These are phyloP conservation scores for Spodoptera picta DNA, from an alignment of 2,888 invertebrate species.

Conservation along the genomic window DNA sequence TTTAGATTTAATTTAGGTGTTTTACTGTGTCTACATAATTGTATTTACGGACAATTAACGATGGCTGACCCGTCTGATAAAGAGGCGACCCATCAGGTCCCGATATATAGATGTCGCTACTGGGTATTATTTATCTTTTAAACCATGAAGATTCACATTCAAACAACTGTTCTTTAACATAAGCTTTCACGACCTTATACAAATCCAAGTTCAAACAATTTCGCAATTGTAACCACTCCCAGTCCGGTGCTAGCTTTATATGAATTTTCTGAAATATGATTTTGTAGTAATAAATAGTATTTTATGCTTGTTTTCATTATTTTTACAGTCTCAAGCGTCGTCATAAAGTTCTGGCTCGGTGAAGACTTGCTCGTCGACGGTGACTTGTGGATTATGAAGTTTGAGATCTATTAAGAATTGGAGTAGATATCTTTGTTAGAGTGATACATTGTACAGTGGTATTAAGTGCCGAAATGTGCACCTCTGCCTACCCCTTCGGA, in stretches of 20 bases:
- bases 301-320: conserved; percentile 59
- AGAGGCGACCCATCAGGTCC: too few relatives aligned
- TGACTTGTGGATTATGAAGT: conserved; percentile 15
- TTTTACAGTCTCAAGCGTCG: conserved; percentile 48
- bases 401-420: background rate
- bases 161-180: too few relatives aligned
- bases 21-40: too few relatives aligned
- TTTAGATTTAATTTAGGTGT: too few relatives aligned
- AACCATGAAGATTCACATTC: too few relatives aligned
- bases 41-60: too few relatives aligned
- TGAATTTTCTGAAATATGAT: conserved; percentile 50
- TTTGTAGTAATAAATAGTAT: conserved; percentile 47
- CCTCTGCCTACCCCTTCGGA: too few relatives aligned
- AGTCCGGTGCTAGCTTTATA: conserved; percentile 25
- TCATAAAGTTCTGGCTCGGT: conserved; percentile 51
- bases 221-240: conserved; percentile 8
- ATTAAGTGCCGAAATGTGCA: too few relatives aligned
- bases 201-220: conserved; percentile 7
- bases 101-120: too few relatives aligned
- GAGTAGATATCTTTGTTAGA: background rate
- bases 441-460: too few relatives aligned
- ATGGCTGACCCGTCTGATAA: too few relatives aligned
- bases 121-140: too few relatives aligned
- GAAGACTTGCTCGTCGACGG: conserved; percentile 28
- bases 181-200: background rate